Evolutionary conservation across 2,797 vertebrate genomes (phyloP).

Genomic region (Ctenopoma kingsleyae): DNA sequence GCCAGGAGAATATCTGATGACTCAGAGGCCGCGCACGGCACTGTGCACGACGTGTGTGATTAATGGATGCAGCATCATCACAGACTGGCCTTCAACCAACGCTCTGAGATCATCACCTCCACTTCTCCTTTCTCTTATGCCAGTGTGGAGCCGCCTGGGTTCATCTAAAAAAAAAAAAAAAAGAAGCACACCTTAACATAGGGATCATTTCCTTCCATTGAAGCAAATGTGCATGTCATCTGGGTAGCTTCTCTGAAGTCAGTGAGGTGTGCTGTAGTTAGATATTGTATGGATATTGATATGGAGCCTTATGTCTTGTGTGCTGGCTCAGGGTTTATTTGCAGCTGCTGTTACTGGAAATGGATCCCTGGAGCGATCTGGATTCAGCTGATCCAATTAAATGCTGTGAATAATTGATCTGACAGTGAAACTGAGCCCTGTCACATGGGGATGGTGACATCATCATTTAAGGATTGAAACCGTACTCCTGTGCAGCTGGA

Average conservation of each 20-base stretch:
- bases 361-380: constrained; percentile 78
- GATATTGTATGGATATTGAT: constrained; percentile 62
- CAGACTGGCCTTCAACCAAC: constrained; percentile 61
- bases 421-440: constrained; percentile 80
- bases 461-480: constrained; percentile 77
- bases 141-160: constrained; percentile 23
- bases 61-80: constrained; percentile 79
- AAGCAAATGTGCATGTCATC: constrained; percentile 39
- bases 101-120: constrained; percentile 58
- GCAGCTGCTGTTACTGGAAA: constrained; percentile 82
- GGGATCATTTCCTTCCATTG: constrained; percentile 29
- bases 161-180: constrained; percentile 35
- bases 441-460: constrained; percentile 83
- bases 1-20: constrained; percentile 81
- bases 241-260: constrained; percentile 48
- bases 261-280: constrained; percentile 55
- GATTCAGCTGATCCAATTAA: constrained; percentile 86
- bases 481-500: constrained; percentile 75
- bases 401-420: constrained; percentile 86
- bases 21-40: constrained; percentile 76
- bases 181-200: constrained; percentile 18
- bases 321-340: constrained; percentile 81
- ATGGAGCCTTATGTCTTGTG: constrained; percentile 60
- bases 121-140: constrained; percentile 13
- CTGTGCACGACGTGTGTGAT: constrained; percentile 75